Evolutionary conservation across 2,113 vertebrate species (phyloP).

Genomic region (Leptodactylus fuscus): DNA sequence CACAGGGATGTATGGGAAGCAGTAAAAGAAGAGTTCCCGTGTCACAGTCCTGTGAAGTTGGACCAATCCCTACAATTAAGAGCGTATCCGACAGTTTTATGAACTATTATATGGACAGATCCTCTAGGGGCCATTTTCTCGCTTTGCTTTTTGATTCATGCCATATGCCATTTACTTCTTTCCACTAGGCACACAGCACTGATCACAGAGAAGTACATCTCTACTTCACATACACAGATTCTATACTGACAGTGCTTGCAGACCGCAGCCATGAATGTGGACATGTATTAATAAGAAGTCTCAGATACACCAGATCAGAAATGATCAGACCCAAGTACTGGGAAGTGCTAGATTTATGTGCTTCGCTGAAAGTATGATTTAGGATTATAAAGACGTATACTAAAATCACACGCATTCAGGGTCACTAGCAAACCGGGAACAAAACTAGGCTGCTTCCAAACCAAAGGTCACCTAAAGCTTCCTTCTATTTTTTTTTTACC

Average conservation of each 20-base stretch:
- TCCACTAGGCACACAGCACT: not conserved
- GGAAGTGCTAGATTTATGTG: too few species aligned
- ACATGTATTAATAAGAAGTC: not conserved
- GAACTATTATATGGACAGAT: conserved; percentile 68
- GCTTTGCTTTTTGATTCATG: conserved; percentile 72
- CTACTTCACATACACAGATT: too few species aligned
- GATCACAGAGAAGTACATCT: not conserved
- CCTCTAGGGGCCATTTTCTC: conserved; percentile 66
- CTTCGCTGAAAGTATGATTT: too few species aligned
- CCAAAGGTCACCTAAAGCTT: not conserved
- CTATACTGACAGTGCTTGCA: too few species aligned
- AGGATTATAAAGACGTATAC: too few species aligned
- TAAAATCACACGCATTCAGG: too few species aligned
- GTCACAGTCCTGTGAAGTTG: conserved; percentile 63
- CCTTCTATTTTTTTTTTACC: not conserved
- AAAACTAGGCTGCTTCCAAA: too few species aligned
- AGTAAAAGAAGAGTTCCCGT: conserved; percentile 68
- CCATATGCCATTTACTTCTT: conserved; percentile 68
- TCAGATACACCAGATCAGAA: not conserved
- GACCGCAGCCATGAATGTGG: too few species aligned
- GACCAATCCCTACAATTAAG: conserved; percentile 61
- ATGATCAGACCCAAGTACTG: too few species aligned
- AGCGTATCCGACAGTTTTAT: conserved; percentile 65
- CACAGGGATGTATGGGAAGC: conserved; percentile 66
- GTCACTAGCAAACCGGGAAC: too few species aligned